These are phyloP conservation scores for Mythimna pallens DNA, from an alignment of 2,888 invertebrate genomes.

Conservation along the genomic window DNA sequence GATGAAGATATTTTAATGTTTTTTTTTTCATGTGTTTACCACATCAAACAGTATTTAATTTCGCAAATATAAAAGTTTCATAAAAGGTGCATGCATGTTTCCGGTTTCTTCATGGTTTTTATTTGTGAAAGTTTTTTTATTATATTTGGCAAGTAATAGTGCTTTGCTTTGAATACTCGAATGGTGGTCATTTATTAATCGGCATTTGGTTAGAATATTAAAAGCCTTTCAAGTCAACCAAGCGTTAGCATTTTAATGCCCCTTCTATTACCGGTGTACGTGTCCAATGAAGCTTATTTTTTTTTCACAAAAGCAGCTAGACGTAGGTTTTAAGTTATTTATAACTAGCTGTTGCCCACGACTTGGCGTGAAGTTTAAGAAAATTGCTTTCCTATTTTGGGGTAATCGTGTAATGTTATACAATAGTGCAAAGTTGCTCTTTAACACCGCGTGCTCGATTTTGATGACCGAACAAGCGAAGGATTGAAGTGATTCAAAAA, in stretches of 20 bases:
- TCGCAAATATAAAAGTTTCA: too few relatives aligned
- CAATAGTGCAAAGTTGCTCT: too few relatives aligned
- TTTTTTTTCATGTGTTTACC: too few relatives aligned
- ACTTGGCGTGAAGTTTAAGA: neutral
- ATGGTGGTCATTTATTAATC: constrained; percentile 30
- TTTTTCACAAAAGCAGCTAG: constrained; percentile 37
- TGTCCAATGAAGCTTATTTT: constrained; percentile 53
- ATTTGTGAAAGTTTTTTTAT: neutral
- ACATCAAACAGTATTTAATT: too few relatives aligned
- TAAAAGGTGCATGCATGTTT: too few relatives aligned
- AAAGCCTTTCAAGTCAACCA: constrained; percentile 72
- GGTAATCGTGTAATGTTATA: too few relatives aligned
- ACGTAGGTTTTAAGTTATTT: constrained; percentile 4
- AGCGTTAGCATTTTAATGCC: constrained; percentile 70
- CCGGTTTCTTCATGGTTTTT: neutral
- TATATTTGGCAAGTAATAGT: neutral
- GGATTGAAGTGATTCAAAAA: too few relatives aligned
- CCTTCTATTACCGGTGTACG: constrained; percentile 67
- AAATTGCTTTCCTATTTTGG: neutral
- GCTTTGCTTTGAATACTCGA: neutral
- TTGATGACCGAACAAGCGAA: too few relatives aligned
- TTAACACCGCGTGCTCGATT: too few relatives aligned
- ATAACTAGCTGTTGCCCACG: neutral
- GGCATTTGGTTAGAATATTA: constrained; percentile 73
- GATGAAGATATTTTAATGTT: too few relatives aligned